Percentiles rank a stretch among this genome's conserved stretches.
These are phyloP conservation scores for Propithecus coquereli DNA, from an alignment of 2,113 vertebrate genomes.

Conservation along the genomic window DNA sequence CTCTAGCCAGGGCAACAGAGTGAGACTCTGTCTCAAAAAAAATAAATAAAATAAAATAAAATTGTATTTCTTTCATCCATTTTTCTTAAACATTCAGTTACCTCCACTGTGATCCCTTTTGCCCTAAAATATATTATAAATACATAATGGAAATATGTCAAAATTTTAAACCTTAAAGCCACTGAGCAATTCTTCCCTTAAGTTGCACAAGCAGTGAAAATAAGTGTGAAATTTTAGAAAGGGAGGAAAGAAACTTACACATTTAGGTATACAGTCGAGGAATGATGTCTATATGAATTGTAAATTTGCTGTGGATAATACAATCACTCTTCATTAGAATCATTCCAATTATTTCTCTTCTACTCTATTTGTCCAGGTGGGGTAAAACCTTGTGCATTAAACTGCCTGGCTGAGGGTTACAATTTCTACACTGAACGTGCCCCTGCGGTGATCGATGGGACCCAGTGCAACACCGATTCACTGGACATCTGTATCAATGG, in stretches of 20 bases:
- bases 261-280: background rate
- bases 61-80: background rate
- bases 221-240: conserved; percentile 19
- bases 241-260: background rate
- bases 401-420: conserved; percentile 98
- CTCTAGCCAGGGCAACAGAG: too few relatives aligned
- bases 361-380: conserved; percentile 87
- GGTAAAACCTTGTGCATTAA: conserved; percentile 96
- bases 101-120: conserved; percentile 21
- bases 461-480: conserved; percentile 95
- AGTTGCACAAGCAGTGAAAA: background rate
- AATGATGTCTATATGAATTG: conserved; percentile 37
- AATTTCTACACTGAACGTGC: conserved; percentile 99
- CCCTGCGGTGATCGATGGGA: conserved; percentile 96
- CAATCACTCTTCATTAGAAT: conserved; percentile 9
- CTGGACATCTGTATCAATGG: conserved; percentile 99
- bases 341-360: conserved; percentile 53
- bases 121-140: background rate
- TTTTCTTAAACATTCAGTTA: background rate
- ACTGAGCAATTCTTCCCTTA: background rate
- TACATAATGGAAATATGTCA: background rate
- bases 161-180: conserved; percentile 14
- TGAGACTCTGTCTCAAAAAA: too few relatives aligned
- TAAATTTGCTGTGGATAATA: conserved; percentile 5
- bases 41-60: too few relatives aligned